Conservation (phyloP, 2,113 vertebrate genomes). For the Hemichromis elongatus region DNA sequence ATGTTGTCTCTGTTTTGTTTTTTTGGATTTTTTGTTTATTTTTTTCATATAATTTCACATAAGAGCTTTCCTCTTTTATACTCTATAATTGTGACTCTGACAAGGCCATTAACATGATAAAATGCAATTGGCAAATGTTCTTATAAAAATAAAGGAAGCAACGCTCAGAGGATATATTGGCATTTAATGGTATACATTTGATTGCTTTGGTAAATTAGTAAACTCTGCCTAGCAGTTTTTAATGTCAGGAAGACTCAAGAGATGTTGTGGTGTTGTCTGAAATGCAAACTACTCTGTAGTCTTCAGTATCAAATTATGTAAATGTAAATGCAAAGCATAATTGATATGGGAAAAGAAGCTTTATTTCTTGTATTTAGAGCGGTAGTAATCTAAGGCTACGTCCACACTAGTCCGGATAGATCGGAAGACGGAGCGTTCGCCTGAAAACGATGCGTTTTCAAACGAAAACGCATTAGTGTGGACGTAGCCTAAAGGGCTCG, state of each 20-base stretch:
- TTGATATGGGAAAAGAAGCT: neutral
- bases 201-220: slow-evolving; percentile 39
- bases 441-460: too few relatives aligned
- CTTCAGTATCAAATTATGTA: neutral
- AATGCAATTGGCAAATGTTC: slow-evolving; percentile 42
- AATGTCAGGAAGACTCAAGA: neutral
- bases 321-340: neutral
- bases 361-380: neutral
- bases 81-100: neutral
- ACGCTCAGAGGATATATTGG: slow-evolving; percentile 43
- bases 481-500: neutral
- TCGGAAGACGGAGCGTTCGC: too few relatives aligned
- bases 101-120: slow-evolving; percentile 48
- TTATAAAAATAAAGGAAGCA: slow-evolving; percentile 13
- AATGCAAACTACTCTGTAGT: neutral
- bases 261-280: neutral
- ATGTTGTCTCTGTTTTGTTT: neutral
- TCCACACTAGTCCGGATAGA: too few relatives aligned
- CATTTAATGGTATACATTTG: slow-evolving; percentile 60
- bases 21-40: neutral
- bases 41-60: neutral
- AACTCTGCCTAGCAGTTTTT: neutral
- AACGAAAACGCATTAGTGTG: too few relatives aligned
- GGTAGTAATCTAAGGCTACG: neutral
- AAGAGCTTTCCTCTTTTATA: neutral